These are phyloP conservation scores for Falcaria lacertinaria DNA, from an alignment of 2,888 invertebrate species.

Conservation along the genomic window DNA sequence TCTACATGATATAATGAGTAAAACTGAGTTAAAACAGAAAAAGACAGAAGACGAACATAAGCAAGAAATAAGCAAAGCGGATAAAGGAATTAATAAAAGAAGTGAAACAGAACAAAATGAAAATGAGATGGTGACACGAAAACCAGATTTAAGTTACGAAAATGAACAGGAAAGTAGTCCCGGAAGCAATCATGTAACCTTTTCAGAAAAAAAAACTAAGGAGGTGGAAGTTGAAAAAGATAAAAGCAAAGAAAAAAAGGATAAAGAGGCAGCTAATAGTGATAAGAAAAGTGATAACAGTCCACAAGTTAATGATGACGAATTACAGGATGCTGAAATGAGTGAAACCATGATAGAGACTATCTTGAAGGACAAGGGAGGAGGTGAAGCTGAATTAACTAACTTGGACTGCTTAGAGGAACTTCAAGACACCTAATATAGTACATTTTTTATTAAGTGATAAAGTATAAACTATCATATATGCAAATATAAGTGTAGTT, in stretches of 20 bases:
- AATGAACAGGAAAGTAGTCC: too few relatives aligned
- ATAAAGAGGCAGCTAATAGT: slow-evolving; percentile 5
- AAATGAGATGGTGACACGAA: too few relatives aligned
- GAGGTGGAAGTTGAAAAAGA: background rate
- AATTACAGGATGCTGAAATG: slow-evolving; percentile 49
- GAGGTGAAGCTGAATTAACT: slow-evolving; percentile 13
- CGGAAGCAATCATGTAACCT: too few relatives aligned
- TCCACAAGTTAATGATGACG: slow-evolving; percentile 22
- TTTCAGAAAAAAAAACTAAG: too few relatives aligned
- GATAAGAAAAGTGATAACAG: slow-evolving; percentile 12
- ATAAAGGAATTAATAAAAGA: background rate
- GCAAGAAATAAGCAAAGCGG: background rate
- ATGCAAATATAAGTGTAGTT: background rate
- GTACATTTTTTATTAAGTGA: background rate
- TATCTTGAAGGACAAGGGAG: slow-evolving; percentile 48
- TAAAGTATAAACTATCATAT: background rate
- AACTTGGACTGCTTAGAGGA: background rate
- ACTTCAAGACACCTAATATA: slow-evolving; percentile 1
- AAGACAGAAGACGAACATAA: background rate
- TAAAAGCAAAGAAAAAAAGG: slow-evolving; percentile 1
- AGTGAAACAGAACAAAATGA: too few relatives aligned
- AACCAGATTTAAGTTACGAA: too few relatives aligned
- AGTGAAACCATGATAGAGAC: slow-evolving; percentile 59
- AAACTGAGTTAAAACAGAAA: background rate
- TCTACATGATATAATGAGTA: too few relatives aligned